A percentile compares a stretch with the other conserved stretches of the same genome.
These are phyloP conservation scores for Procambarus virginalis DNA, from an alignment of 1,140 invertebrate species.

Conservation along the genomic window DNA sequence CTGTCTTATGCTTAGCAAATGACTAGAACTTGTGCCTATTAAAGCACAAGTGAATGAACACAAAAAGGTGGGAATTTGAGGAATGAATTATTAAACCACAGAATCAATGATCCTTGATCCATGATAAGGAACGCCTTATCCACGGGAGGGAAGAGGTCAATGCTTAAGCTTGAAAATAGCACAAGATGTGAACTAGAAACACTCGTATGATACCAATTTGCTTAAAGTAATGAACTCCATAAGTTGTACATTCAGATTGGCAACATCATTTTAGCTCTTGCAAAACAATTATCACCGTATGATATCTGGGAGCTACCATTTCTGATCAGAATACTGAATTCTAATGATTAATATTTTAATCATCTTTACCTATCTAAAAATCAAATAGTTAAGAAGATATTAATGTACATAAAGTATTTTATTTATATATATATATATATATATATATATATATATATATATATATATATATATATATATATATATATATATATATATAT, in stretches of 20 bases:
- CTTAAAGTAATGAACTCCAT: not conserved
- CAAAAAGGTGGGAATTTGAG: conserved; percentile 50
- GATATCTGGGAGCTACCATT: not conserved
- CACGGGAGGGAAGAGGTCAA: not conserved
- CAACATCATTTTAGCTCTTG: not conserved
- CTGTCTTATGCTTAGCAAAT: conserved; percentile 28
- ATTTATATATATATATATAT: conserved; percentile 1
- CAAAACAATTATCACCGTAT: not conserved
- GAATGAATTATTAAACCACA: conserved; percentile 20
- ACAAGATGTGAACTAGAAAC: conserved; percentile 4
- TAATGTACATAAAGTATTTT: not conserved
- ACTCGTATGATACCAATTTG: conserved; percentile 1
- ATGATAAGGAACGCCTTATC: not conserved
- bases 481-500: too few species aligned
- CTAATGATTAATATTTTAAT: conserved; percentile 16
- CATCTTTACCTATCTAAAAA: conserved; percentile 24
- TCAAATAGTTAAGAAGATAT: not conserved
- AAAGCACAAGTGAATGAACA: conserved; percentile 45
- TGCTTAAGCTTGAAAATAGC: not conserved
- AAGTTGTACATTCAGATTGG: conserved; percentile 11
- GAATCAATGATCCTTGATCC: conserved; percentile 3
- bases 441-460: not conserved
- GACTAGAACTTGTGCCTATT: conserved; percentile 54
- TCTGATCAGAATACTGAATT: conserved; percentile 24
- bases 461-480: too few species aligned